Conservation (phyloP, 1,140 invertebrate genomes). For the Drosophila melanogaster region DNA sequence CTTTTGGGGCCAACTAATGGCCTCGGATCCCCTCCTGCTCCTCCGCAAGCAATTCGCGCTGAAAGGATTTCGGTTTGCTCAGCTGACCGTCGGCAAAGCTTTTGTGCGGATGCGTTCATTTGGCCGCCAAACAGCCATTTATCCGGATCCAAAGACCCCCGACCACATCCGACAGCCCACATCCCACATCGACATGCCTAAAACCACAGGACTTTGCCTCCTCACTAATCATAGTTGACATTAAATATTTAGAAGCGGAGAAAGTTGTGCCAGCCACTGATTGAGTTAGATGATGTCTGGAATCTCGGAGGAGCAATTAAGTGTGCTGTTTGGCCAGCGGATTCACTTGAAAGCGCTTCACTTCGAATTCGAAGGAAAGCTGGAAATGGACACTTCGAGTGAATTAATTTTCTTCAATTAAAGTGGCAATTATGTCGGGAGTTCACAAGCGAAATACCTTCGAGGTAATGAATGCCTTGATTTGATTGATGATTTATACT, state of each 20-base stretch:
- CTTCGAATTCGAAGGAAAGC: neutral
- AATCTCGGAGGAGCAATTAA: constrained; percentile 29
- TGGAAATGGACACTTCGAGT: neutral
- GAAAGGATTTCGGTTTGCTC: constrained; percentile 71
- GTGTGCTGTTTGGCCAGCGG: constrained; percentile 14
- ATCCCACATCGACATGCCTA: neutral
- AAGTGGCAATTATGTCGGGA: neutral
- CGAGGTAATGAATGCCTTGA: neutral
- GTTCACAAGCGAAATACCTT: neutral
- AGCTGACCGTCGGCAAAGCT: constrained; percentile 41
- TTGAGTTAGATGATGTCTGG: constrained; percentile 54
- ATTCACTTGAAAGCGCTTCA: constrained; percentile 5
- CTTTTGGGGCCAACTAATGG: constrained; percentile 60
- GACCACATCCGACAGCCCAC: constrained; percentile 10
- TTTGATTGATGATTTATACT: neutral
- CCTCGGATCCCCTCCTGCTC: constrained; percentile 25
- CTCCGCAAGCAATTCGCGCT: constrained; percentile 61
- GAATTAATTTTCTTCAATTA: neutral
- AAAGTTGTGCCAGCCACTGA: constrained; percentile 39
- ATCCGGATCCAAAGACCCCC: constrained; percentile 34
- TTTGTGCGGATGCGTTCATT: constrained; percentile 38
- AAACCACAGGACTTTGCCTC: constrained; percentile 20
- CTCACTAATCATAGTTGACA: constrained; percentile 59
- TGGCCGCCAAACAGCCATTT: constrained; percentile 37
- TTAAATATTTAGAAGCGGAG: constrained; percentile 61